Evolutionary conservation across 2,797 vertebrate species (phyloP).

Genomic region (Lutjanus campechanus): DNA sequence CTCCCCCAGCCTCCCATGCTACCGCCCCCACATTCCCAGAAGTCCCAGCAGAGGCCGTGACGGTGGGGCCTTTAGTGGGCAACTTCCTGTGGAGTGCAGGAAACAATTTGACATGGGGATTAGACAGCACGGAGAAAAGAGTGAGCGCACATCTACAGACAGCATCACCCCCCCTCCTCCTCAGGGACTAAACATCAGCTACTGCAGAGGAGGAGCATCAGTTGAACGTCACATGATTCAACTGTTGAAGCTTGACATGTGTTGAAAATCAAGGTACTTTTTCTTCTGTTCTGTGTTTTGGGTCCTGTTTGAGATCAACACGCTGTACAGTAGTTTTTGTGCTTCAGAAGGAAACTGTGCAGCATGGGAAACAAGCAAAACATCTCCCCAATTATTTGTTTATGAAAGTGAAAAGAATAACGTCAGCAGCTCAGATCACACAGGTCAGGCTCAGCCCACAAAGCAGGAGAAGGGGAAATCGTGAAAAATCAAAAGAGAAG

Average conservation of each 20-base stretch:
- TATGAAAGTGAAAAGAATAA: conserved; percentile 46
- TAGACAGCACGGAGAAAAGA: conserved; percentile 79
- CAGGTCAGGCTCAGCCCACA: conserved; percentile 1
- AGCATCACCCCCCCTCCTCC: conserved; percentile 22
- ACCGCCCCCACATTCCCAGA: conserved; percentile 84
- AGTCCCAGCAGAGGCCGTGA: conserved; percentile 74
- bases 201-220: conserved; percentile 19
- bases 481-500: conserved; percentile 23
- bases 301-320: background rate
- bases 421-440: conserved; percentile 12
- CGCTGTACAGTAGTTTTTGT: background rate
- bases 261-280: conserved; percentile 26
- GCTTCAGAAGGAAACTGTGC: background rate
- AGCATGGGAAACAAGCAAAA: conserved; percentile 14
- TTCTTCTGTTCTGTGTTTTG: background rate
- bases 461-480: conserved; percentile 16
- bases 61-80: conserved; percentile 71
- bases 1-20: conserved; percentile 28
- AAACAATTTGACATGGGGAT: conserved; percentile 88
- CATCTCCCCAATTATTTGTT: conserved; percentile 18
- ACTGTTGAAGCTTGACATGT: conserved; percentile 24
- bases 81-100: conserved; percentile 86
- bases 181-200: conserved; percentile 33
- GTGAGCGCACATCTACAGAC: conserved; percentile 60
- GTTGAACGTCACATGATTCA: conserved; percentile 22